A percentile compares a stretch with the other conserved stretches of the same genome.
These are phyloP conservation scores for Saccopteryx bilineata DNA, from an alignment of 2,113 vertebrate genomes.

Conservation along the genomic window DNA sequence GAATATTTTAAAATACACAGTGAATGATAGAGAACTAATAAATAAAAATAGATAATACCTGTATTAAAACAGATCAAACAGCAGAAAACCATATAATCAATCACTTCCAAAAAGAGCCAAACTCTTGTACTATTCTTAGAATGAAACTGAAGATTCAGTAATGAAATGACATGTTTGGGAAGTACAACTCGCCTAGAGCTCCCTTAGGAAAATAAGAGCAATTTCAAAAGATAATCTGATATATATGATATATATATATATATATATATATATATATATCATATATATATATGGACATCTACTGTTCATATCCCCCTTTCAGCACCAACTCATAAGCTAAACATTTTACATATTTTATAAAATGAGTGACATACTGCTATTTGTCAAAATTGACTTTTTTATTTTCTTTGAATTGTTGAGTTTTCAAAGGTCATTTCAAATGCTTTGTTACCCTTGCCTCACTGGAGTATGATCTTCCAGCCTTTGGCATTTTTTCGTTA, in stretches of 20 bases:
- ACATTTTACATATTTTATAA: conserved; percentile 58
- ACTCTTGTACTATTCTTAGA: neutral
- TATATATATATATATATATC: neutral
- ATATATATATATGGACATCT: neutral
- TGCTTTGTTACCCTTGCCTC: conserved; percentile 3
- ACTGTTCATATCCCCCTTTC: neutral
- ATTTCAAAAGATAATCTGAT: conserved; percentile 41
- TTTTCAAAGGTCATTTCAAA: conserved; percentile 69
- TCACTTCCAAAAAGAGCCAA: neutral
- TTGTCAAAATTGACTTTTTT: conserved; percentile 49
- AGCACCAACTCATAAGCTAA: conserved; percentile 48
- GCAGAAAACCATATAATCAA: conserved; percentile 20
- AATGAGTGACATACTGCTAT: neutral
- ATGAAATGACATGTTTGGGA: conserved; percentile 45
- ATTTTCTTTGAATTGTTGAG: conserved; percentile 51
- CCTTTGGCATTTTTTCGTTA: conserved; percentile 3
- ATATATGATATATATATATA: neutral
- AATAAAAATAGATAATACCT: conserved; percentile 31
- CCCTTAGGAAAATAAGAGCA: neutral
- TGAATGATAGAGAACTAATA: conserved; percentile 30
- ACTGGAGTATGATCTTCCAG: conserved; percentile 20
- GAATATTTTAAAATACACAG: conserved; percentile 26
- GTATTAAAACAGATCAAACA: conserved; percentile 13
- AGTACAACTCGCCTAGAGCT: neutral
- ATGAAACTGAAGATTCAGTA: conserved; percentile 39